phyloP scores from a whole-genome alignment of 2,113 vertebrate genomes.

The Cricetomys ansorgei region DNA sequence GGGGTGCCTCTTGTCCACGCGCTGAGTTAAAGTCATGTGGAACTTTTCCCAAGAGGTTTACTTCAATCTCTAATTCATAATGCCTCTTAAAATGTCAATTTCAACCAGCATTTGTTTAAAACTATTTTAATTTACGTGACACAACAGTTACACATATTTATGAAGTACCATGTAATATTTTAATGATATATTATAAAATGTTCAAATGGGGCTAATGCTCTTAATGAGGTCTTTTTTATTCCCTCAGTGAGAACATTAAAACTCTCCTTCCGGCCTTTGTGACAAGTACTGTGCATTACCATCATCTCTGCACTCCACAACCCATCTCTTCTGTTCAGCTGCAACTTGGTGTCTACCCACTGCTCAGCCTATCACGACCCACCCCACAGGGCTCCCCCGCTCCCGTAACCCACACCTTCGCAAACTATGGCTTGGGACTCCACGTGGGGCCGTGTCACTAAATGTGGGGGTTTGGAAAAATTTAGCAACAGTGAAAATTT shows the following conservation, averaged over 20 bases:
- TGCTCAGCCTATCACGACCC: not conserved
- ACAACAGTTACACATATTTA: not conserved
- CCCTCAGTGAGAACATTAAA: no score
- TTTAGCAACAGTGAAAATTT: not conserved
- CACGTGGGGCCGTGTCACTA: no score
- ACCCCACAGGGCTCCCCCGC: not conserved
- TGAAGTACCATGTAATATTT: not conserved
- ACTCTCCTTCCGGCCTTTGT: not conserved
- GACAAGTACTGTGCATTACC: no score
- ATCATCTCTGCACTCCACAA: not conserved
- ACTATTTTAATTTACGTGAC: not conserved
- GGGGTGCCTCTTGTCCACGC: not conserved
- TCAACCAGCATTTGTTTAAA: not conserved
- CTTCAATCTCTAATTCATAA: not conserved
- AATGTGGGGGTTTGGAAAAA: not conserved
- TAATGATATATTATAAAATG: not conserved
- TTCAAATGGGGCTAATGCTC: not conserved
- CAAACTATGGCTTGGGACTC: not conserved
- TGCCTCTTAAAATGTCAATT: constrained; percentile 32
- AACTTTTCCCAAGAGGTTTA: not conserved
- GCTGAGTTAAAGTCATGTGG: not conserved
- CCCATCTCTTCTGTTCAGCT: not conserved
- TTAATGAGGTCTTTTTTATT: no score
- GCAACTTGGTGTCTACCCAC: no score
- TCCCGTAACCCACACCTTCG: not conserved